Evolutionary conservation across 2,797 vertebrate species (phyloP), one percentile per base, ranked within the genome.

Genomic region (Gymnothorax reevesii): DNA sequence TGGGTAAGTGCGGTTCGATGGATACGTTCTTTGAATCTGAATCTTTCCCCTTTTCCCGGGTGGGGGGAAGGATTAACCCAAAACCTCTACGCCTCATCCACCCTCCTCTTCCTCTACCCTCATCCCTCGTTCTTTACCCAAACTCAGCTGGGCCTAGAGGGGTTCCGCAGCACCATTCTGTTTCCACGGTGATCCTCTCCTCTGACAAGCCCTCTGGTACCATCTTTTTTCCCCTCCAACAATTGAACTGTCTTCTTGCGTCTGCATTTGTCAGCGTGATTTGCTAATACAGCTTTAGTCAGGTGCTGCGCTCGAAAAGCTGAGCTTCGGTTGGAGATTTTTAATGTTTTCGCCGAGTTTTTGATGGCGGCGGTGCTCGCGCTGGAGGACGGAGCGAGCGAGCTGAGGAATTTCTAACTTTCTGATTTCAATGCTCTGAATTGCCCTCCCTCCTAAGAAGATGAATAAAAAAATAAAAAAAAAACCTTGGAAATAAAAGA

Each of bases 1-100:
- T 91, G 92, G 17, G 60, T 94, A 93, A 95, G 93, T 89, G 90
- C 87, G 92, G 90, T 95, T 94, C 93, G 92, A 94, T 94, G 94
- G 92, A 15, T 62, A 12, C 20, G 62, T 20, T 20, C 92, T 93
- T 92, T 92, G 91, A 92, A 92, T 88, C 89, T 83, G 85, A 89
- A 83, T 90, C 87, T 49, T 1, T 25, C 66, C 82, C n/a, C 71
- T 42, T 42, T 92, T 90, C 75, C 83, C 90, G 87, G 91, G 89
- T n/a, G 90, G 94, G 92, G 90, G 86, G 88, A 92, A 89, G 87
- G 85, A 88, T 92, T 88, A 90, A 87, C 42, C 88, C 87, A 87
- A 91, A 77, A 88, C 87, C 89, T 88, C 87, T 55, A 15, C 17
- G 83, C 82, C 83, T 84, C 86, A 79, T 89, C 64, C 75, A 49